Percentiles rank a stretch among this genome's conserved stretches.
These are phyloP conservation scores for Plusia festucae DNA, from an alignment of 2,888 invertebrate species.

Conservation along the genomic window DNA sequence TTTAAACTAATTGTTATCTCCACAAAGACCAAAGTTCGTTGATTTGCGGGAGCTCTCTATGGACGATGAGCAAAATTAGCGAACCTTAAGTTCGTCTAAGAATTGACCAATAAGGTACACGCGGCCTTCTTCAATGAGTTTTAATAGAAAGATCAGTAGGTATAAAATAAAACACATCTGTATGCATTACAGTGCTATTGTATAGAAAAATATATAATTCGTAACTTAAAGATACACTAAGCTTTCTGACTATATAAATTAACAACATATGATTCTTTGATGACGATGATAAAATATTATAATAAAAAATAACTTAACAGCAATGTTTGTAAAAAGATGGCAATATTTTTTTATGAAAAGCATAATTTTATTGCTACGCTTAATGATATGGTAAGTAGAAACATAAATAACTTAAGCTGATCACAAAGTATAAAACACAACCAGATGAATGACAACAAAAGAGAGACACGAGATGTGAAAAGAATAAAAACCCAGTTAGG, in stretches of 20 bases:
- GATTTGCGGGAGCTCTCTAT: background rate
- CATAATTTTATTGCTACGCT: too few species aligned
- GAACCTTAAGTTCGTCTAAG: background rate
- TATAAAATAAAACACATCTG: background rate
- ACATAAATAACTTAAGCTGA: too few species aligned
- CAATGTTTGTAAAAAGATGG: background rate
- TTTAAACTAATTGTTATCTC: background rate
- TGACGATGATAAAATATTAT: background rate
- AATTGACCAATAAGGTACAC: background rate
- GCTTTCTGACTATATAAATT: background rate
- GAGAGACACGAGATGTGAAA: too few species aligned
- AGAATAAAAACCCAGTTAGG: too few species aligned
- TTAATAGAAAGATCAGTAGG: background rate
- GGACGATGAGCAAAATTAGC: background rate
- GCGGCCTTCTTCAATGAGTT: background rate
- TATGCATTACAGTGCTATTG: background rate
- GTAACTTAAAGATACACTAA: background rate
- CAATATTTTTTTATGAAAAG: background rate
- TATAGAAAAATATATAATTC: background rate
- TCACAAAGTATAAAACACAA: too few species aligned
- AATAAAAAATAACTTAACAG: background rate
- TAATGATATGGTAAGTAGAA: too few species aligned
- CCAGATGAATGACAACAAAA: too few species aligned
- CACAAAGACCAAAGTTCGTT: background rate
- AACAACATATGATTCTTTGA: background rate